Conservation (phyloP, 2,797 vertebrate species). For the Pantherophis alleghaniensis region DNA sequence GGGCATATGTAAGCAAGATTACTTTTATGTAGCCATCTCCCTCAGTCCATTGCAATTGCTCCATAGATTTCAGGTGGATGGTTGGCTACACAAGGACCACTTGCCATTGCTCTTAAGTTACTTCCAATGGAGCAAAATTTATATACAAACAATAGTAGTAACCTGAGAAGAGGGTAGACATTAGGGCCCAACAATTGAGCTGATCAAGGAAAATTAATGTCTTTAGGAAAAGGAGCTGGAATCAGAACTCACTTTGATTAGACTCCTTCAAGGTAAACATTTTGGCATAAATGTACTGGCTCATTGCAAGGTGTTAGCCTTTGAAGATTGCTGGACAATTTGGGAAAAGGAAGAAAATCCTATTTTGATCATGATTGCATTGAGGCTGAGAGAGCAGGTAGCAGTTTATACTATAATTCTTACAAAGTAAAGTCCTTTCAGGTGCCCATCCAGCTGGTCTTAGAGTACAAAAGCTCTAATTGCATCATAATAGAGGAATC, state of each 20-base stretch:
- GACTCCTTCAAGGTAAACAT: background rate
- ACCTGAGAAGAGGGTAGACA: background rate
- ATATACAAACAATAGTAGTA: background rate
- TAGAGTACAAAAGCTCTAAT: background rate
- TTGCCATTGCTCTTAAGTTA: background rate
- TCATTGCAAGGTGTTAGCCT: background rate
- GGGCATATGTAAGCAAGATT: background rate
- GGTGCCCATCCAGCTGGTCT: background rate
- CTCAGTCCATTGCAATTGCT: background rate
- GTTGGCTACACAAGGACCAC: background rate
- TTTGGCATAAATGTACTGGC: background rate
- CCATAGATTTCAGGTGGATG: background rate
- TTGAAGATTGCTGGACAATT: background rate
- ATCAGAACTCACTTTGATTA: background rate
- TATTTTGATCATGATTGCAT: background rate
- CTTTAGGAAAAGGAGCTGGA: background rate
- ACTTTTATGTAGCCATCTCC: background rate
- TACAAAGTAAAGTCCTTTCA: background rate
- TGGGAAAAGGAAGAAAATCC: background rate
- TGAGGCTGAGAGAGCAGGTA: background rate
- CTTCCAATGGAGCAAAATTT: background rate
- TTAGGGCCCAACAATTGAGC: background rate
- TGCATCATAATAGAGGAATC: background rate
- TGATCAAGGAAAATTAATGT: background rate
- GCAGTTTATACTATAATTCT: background rate